Evolutionary conservation across 2,888 invertebrate genomes (phyloP).

Genomic region (Microctonus hyperodae): DNA sequence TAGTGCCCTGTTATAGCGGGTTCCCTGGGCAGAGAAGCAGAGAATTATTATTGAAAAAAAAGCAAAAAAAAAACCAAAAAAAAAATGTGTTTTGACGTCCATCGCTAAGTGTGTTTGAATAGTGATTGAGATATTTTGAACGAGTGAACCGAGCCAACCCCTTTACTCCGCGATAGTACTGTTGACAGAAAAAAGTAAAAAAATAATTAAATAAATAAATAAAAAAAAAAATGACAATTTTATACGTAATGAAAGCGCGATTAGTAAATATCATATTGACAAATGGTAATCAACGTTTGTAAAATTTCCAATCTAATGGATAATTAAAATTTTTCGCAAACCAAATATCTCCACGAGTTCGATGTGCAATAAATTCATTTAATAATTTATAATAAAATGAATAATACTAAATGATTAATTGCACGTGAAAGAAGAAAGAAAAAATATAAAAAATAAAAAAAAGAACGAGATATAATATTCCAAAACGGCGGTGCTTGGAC

Average conservation of each 20-base stretch:
- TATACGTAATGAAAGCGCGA: slow-evolving; percentile 10
- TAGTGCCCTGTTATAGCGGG: slow-evolving; percentile 63
- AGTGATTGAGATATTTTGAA: slow-evolving; percentile 7
- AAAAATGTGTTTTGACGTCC: slow-evolving; percentile 17
- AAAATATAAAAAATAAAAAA: background rate
- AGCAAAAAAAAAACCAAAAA: slow-evolving; percentile 22
- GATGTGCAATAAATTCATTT: slow-evolving; percentile 20
- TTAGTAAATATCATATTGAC: background rate
- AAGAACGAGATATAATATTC: background rate
- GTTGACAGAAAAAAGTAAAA: background rate
- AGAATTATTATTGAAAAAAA: slow-evolving; percentile 27
- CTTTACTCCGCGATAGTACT: slow-evolving; percentile 10
- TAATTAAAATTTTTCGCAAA: slow-evolving; percentile 6
- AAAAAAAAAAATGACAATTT: background rate
- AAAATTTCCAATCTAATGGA: slow-evolving; percentile 14
- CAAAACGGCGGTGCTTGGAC: slow-evolving; percentile 14
- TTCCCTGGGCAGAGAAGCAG: slow-evolving; percentile 57
- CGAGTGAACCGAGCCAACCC: slow-evolving; percentile 23
- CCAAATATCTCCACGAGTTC: slow-evolving; percentile 25
- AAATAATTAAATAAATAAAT: background rate
- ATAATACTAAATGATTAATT: slow-evolving; percentile 8
- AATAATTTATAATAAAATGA: background rate
- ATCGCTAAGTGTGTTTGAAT: slow-evolving; percentile 20
- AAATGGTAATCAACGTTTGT: background rate
- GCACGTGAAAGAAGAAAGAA: slow-evolving; percentile 5